These are phyloP conservation scores for Pocillopora grandis DNA, from an alignment of 92 coral and sea anemone species.

Conservation along the genomic window DNA sequence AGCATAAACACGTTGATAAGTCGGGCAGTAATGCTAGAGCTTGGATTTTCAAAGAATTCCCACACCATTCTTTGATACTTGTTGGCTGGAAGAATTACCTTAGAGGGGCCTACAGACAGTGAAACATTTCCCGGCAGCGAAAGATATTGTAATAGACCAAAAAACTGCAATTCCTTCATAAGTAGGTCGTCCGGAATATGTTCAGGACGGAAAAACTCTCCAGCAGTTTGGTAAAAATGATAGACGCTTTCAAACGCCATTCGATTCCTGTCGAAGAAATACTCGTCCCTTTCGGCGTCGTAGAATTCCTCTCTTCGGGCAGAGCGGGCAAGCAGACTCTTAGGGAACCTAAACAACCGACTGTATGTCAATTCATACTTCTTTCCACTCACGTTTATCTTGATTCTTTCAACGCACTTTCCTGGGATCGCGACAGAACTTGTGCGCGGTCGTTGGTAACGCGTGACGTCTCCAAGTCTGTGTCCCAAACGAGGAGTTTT, in stretches of 20 bases:
- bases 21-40: constrained; percentile 27
- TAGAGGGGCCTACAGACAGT: constrained; percentile 11
- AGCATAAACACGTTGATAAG: constrained; percentile 19
- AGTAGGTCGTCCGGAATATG: constrained; percentile 55
- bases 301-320: constrained; percentile 46
- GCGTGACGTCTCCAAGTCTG: not conserved
- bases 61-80: constrained; percentile 45
- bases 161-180: constrained; percentile 61
- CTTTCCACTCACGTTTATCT: constrained; percentile 64
- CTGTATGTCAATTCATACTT: constrained; percentile 46
- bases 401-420: constrained; percentile 27
- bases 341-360: constrained; percentile 51
- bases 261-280: constrained; percentile 69
- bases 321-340: constrained; percentile 57
- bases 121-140: constrained; percentile 10
- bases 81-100: not conserved
- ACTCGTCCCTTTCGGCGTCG: constrained; percentile 53
- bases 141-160: constrained; percentile 53
- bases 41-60: constrained; percentile 54
- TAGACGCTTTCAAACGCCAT: constrained; percentile 64
- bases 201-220: constrained; percentile 51
- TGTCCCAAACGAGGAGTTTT: constrained; percentile 9
- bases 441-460: constrained; percentile 1
- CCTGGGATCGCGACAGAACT: constrained; percentile 34
- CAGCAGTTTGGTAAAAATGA: constrained; percentile 53